Base-by-base conservation (phyloP, 2,888 invertebrate species). In the Operophtera brumata region DNA sequence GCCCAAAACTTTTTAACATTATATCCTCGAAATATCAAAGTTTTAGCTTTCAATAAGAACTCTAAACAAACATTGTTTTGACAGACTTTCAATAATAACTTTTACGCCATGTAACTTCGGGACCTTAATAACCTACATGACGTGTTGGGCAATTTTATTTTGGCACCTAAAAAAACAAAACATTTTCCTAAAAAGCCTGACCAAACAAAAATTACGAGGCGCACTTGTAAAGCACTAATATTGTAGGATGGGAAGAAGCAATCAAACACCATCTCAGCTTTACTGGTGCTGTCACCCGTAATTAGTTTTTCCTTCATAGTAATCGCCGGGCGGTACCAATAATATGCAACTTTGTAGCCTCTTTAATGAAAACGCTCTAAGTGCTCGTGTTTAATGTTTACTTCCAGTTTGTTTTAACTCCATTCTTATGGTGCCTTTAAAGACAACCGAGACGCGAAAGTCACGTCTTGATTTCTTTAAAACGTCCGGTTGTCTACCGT, bases 311-410 rank as follows among this genome's bases (percentile, higher is more conserved):
- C 80, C 75, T 77, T 70, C 67, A 75, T 71, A 82, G 84, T 80
- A 85, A 86, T 82, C 78, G 82, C 71, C 72, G 77, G 40, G 77
- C 75, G 49, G 50, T 73, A 76, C 52, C 52, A 78, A 80, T 75
- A 83, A 80, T 84, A 86, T 86, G 84, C 85, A 86, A 85, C 84
- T 80, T 84, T 84, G 81, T 82, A 75, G 71, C 62, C 75, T 73
- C 73, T 77, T 77, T 86, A 87, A 88, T 87, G 85, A 88, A 86
- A 86, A 85, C 77, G 78, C 81, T 83, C 78, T 79, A 83, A 87
- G 84, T 82, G 79, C 79, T 79, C 61, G 78, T 80, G 80, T 82
- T 87, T 84, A 84, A 83, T 80, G 82, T 85, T 84, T 85, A 82
- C 81, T 82, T 83, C 77, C 78, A 82, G 77, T 85, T 80, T 74